Evolutionary conservation across 2,113 vertebrate species (phyloP).

Genomic region (Sinocyclocheilus maitianheensis): DNA sequence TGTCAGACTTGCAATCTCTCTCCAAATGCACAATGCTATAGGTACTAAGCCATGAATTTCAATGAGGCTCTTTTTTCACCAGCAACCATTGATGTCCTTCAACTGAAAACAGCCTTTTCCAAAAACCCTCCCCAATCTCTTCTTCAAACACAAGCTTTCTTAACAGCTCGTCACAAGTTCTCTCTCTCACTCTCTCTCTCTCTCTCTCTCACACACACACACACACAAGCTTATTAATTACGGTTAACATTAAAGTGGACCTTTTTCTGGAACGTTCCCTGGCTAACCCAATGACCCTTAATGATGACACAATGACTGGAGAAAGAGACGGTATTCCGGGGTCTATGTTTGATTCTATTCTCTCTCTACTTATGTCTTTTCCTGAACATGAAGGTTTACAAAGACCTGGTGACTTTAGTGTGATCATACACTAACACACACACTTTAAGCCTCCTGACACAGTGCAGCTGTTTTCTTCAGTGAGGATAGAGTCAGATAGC

Average conservation of each 20-base stretch:
- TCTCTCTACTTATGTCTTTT: not conserved
- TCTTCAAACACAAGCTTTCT: conserved; percentile 67
- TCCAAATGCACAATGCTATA: conserved; percentile 70
- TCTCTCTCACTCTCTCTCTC: conserved; percentile 9
- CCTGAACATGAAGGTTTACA: conserved; percentile 17
- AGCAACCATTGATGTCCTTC: conserved; percentile 75
- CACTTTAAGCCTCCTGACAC: conserved; percentile 5
- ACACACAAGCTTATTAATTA: conserved; percentile 30
- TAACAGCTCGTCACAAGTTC: conserved; percentile 24
- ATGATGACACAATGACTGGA: conserved; percentile 40
- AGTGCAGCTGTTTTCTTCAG: conserved; percentile 32
- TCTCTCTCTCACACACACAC: not conserved
- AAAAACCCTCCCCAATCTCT: conserved; percentile 72
- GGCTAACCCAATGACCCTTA: conserved; percentile 31
- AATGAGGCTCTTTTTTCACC: conserved; percentile 78
- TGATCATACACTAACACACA: not conserved
- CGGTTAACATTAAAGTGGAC: conserved; percentile 10
- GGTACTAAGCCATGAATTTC: conserved; percentile 85
- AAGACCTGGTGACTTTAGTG: conserved; percentile 33
- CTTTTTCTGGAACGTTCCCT: conserved; percentile 36
- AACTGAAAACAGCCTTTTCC: conserved; percentile 70
- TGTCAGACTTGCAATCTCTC: conserved; percentile 69
- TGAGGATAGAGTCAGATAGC: not conserved
- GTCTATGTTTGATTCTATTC: not conserved
- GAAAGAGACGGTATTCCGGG: conserved; percentile 8